Evolutionary conservation across 2,888 invertebrate species (phyloP), one percentile per base, ranked within the genome.

Genomic region (Cephus nigrinus): DNA sequence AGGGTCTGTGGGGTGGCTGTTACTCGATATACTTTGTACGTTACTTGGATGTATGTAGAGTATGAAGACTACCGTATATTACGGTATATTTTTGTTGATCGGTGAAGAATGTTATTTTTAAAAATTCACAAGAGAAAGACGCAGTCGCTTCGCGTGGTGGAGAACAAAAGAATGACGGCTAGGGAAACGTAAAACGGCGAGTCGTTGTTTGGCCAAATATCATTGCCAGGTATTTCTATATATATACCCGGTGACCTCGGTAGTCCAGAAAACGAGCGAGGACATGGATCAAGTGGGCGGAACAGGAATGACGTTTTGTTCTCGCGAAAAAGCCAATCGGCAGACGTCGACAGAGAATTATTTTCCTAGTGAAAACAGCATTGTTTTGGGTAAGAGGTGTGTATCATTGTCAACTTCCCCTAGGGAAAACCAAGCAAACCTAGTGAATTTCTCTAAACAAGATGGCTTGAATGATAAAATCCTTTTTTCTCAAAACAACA

Each of bases 221-320:
- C 55, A 55, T 55, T 23, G 55, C 23, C 55, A 23, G 55, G 55
- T 71, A 73, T 40, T n/a, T 69, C 11, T 35, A 77, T 4, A 72
- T 40, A 79, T 40, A 79, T 76, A 82, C 81, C 84, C 84, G 86
- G 85, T 86, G 90, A 88, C 90, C 90, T 90, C 90, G 90, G 82
- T 84, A 82, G 83, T 85, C 85, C 86, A 84, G 85, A 85, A 86
- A 87, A 88, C 82, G 85, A 83, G 82, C 87, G 87, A 87, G 88
- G 87, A 88, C 88, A 84, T 80, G 79, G 75, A 76, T 75, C 81
- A 83, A 86, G 89, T 89, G 84, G 89, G 90, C 86, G 89, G 83
- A 84, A 82, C 86, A 82, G 84, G 79, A 80, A 30, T 32, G 31
- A 32, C 69, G 85, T 85, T 84, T 84, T 79, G 78, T 82, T 79